Conservation (phyloP, 2,888 invertebrate genomes). For the Andrena camellia region DNA sequence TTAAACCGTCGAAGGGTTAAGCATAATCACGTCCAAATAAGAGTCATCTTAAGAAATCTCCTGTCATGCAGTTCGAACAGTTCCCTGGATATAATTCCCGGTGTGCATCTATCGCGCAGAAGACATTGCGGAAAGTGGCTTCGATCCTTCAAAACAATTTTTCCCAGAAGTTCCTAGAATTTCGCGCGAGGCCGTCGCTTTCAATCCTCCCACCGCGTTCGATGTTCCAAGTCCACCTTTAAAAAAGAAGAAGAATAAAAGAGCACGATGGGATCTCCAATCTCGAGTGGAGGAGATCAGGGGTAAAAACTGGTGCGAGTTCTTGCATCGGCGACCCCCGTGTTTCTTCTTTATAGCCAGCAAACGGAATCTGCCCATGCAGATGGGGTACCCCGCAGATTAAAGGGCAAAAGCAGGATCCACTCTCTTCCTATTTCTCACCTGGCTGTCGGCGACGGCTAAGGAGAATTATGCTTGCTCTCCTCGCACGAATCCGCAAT, state of each 20-base stretch:
- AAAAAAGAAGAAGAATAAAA: neutral
- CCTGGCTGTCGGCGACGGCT: neutral
- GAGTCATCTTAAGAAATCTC: neutral
- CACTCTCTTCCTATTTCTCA: conserved; percentile 10
- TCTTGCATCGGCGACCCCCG: neutral
- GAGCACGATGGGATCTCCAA: neutral
- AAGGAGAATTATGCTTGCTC: conserved; percentile 20
- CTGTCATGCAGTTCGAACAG: neutral
- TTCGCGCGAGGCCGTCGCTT: neutral
- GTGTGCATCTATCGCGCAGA: neutral
- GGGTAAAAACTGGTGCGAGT: neutral
- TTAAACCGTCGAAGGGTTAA: too few relatives aligned
- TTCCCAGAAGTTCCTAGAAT: neutral
- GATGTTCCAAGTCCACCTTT: neutral
- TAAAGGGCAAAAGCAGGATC: conserved; percentile 43
- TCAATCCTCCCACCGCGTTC: neutral
- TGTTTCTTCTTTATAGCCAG: neutral
- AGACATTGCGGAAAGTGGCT: neutral
- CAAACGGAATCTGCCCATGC: conserved; percentile 25
- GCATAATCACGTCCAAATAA: too few relatives aligned
- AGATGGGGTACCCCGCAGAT: conserved; percentile 46
- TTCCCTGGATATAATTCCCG: neutral
- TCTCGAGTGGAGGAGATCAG: conserved; percentile 1
- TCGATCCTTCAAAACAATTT: conserved; percentile 1
- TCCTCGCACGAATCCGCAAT: conserved; percentile 46